phyloP scores from a whole-genome alignment of 1,140 invertebrate species.

The Aleiodes sp. region DNA sequence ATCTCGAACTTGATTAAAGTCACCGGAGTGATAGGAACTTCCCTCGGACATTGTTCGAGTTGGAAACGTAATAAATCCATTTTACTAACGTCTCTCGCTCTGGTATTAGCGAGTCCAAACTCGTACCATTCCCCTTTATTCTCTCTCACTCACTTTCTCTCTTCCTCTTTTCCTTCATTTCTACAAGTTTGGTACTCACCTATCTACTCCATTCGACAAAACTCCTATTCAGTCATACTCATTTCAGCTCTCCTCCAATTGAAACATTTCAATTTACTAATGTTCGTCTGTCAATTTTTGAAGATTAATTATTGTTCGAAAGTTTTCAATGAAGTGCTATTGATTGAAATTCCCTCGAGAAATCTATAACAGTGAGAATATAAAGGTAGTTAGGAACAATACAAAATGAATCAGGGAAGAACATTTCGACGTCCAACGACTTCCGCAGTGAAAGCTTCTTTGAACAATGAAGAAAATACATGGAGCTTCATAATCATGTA shows the following conservation, averaged over 20 bases:
- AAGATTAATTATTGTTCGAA: not conserved
- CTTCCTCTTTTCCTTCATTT: too few species aligned
- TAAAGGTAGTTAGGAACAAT: too few species aligned
- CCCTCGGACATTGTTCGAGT: slow-evolving; percentile 47
- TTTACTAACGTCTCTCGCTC: slow-evolving; percentile 21
- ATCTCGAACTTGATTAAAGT: slow-evolving; percentile 48
- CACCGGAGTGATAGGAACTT: slow-evolving; percentile 40
- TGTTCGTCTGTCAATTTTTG: not conserved
- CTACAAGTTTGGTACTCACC: too few species aligned
- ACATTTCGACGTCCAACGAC: not conserved
- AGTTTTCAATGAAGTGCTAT: not conserved
- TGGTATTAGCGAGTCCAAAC: slow-evolving; percentile 29
- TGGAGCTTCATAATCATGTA: too few species aligned
- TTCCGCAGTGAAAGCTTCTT: too few species aligned
- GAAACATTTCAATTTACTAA: not conserved
- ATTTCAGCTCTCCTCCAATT: not conserved
- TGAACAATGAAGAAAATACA: too few species aligned
- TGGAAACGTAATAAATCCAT: slow-evolving; percentile 47
- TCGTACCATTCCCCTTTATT: slow-evolving; percentile 19
- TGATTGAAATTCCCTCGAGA: slow-evolving; percentile 2
- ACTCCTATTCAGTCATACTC: too few species aligned
- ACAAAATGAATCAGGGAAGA: too few species aligned
- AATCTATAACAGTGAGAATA: too few species aligned
- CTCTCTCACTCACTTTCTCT: not conserved
- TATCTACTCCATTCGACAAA: too few species aligned